A percentile compares a stretch with the other conserved stretches of the same genome.
phyloP scores from a whole-genome alignment of 2,113 vertebrate species.

The Rhinichthys klamathensis region DNA sequence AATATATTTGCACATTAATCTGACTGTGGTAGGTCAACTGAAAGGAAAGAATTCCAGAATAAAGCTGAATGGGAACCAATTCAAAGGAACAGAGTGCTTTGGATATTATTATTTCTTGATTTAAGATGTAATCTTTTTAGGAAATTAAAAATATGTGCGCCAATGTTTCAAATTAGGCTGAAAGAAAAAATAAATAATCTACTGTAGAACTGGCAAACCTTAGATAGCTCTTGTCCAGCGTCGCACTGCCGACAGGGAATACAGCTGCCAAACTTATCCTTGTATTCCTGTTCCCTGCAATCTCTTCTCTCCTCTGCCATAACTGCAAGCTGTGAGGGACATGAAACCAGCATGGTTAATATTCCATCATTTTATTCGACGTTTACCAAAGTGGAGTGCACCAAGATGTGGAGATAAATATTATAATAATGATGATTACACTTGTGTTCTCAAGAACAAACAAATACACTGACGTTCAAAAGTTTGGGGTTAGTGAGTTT shows the following conservation, averaged over 20 bases:
- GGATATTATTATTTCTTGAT: constrained; percentile 1
- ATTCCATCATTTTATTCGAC: constrained; percentile 63
- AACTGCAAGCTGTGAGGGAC: constrained; percentile 74
- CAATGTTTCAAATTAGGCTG: constrained; percentile 1
- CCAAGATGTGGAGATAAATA: too few species aligned
- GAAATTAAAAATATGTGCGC: neutral
- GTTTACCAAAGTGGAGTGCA: constrained; percentile 4
- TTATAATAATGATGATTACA: too few species aligned
- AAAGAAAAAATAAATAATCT: neutral
- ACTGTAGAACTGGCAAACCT: constrained; percentile 75
- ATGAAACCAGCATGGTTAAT: constrained; percentile 53
- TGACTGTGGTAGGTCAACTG: neutral
- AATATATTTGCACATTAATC: constrained; percentile 24
- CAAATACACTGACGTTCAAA: too few species aligned
- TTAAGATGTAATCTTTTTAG: neutral
- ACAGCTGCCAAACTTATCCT: constrained; percentile 85
- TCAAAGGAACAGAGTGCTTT: neutral
- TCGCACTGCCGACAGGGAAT: constrained; percentile 89
- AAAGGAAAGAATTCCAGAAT: neutral
- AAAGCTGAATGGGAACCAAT: neutral
- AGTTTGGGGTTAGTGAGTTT: too few species aligned
- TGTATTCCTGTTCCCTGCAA: constrained; percentile 93
- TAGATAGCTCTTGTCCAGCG: constrained; percentile 95
- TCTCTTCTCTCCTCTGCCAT: constrained; percentile 85
- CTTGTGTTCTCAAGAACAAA: too few species aligned